Evolutionary conservation across 2,797 vertebrate species (phyloP), one percentile per base, ranked within the genome.

Genomic region (Aplochiton taeniatus): DNA sequence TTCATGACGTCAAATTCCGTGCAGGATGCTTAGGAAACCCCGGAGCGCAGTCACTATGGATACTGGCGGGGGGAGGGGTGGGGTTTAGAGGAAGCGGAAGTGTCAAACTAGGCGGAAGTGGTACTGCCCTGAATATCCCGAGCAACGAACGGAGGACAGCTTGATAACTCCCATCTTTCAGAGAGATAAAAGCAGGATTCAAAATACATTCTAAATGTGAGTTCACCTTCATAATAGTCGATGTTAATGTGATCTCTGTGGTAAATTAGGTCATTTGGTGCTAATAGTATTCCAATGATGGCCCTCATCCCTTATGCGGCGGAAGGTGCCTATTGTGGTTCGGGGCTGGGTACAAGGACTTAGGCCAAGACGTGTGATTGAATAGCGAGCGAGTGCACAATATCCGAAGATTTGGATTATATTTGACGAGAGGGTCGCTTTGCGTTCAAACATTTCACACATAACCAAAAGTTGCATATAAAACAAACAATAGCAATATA

Each of bases 81-180:
- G 87, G 85, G 89, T 87, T 79, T 90, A 83, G 84, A 92, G 92
- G 92, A 94, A 93, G 93, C 93, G 93, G 93, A 94, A 94, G 92
- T 94, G 90, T 92, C 89, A 92, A 88, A 88, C 84, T 86, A 91
- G 91, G 90, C 92, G 93, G 93, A 94, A 94, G 93, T 93, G 91
- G 91, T 91, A 90, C 91, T 92, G 90, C 93, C 93, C 93, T 92
- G 92, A 93, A 92, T 84, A 90, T 88, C 87, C 87, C 83, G 88
- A 93, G 87, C 90, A 91, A 87, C 89, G 78, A 92, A 87, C 88
- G 87, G 90, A 93, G 91, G 90, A 92, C 91, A 82, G 89, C 85
- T 87, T 84, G 83, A 90, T 79, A 80, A 90, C 87, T 87, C 83
- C 81, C 85, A 83, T 85, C 91, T 76, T 88, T 89, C 85, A 90